A percentile compares a stretch with the other conserved stretches of the same genome.
Evolutionary conservation across 2,888 invertebrate genomes (phyloP).

Genomic region (Reticulitermes lucifugus): DNA sequence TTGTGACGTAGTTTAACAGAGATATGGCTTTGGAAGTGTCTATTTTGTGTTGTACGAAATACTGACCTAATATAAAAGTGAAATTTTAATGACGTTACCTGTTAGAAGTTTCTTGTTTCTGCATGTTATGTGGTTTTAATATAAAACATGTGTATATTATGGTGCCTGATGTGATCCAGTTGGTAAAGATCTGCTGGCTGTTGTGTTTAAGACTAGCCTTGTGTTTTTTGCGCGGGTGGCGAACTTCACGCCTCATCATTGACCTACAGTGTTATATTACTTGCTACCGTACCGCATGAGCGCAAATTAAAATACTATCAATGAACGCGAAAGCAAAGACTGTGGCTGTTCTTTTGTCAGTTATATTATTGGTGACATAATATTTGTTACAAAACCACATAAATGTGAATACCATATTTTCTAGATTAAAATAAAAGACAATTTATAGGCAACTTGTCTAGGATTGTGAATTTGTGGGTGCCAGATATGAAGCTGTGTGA

Average conservation of each 20-base stretch:
- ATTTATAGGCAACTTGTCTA: not conserved
- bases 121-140: no score
- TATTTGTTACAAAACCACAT: not conserved
- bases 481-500: not conserved
- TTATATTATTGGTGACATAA: not conserved
- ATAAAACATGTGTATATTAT: no score
- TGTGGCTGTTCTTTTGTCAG: not conserved
- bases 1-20: no score
- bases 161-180: no score
- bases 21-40: no score
- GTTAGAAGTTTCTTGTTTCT: no score
- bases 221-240: not conserved
- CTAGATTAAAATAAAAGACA: not conserved
- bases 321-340: not conserved
- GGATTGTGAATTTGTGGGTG: not conserved
- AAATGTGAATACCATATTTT: not conserved
- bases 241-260: constrained; percentile 13
- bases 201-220: no score
- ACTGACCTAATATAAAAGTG: no score
- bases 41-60: no score
- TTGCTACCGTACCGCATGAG: not conserved
- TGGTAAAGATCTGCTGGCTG: no score
- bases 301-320: not conserved
- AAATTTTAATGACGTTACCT: no score
- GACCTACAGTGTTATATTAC: not conserved